Percentiles rank a stretch among this genome's conserved stretches.
Conservation (phyloP, 2,797 vertebrate species). For the Poeciliopsis paucimaculata region DNA sequence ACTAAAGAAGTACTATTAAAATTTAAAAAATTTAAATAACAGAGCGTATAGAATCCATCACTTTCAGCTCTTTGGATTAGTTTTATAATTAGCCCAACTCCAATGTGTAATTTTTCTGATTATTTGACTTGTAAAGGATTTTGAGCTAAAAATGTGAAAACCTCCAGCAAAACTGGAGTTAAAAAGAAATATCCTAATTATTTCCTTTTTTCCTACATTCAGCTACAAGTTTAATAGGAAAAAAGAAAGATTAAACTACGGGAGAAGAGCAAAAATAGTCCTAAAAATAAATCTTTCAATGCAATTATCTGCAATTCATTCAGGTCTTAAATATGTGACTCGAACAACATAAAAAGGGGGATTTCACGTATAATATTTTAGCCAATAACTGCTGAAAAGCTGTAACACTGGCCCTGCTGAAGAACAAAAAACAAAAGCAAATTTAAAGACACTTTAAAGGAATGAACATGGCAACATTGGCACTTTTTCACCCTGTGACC, state of each 20-base stretch:
- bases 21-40: constrained; percentile 1
- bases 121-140: not conserved
- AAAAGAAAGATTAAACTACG: not conserved
- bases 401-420: not conserved
- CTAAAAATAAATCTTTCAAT: constrained; percentile 1
- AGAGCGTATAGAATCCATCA: not conserved
- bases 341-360: not conserved
- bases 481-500: constrained; percentile 46
- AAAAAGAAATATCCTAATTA: not conserved
- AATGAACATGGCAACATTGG: constrained; percentile 41
- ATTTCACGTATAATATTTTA: not conserved
- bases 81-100: not conserved
- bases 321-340: not conserved
- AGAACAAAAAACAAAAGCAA: not conserved
- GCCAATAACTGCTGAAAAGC: not conserved
- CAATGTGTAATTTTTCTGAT: not conserved
- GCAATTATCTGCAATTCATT: not conserved
- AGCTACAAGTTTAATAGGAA: constrained; percentile 6
- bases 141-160: not conserved
- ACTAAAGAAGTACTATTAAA: constrained; percentile 29
- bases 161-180: not conserved
- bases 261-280: not conserved
- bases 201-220: constrained; percentile 10
- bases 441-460: constrained; percentile 2
- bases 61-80: not conserved